Conservation (phyloP, 2,113 vertebrate species). For the Theristicus caerulescens region DNA sequence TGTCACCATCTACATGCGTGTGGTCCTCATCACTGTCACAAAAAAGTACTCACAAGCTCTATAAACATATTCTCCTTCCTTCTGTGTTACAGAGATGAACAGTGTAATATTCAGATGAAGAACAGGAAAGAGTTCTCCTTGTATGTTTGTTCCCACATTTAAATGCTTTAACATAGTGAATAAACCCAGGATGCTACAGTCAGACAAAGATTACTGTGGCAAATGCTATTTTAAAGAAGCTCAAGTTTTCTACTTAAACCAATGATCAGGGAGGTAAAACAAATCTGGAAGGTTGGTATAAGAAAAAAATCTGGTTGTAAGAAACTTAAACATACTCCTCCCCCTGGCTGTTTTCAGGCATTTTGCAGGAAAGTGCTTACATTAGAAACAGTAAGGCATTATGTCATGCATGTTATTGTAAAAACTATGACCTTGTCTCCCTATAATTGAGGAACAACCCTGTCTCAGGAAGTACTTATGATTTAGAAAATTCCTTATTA, state of each 20-base stretch:
- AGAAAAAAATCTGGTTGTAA: not conserved
- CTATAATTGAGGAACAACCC: not conserved
- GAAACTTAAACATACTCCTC: not conserved
- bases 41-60: not conserved
- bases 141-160: not conserved
- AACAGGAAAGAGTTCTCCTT: not conserved
- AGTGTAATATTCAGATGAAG: not conserved
- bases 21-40: not conserved
- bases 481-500: not conserved
- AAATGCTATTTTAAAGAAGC: not conserved
- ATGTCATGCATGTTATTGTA: not conserved
- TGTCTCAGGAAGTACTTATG: not conserved
- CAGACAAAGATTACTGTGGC: not conserved
- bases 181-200: not conserved
- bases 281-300: not conserved
- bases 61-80: not conserved
- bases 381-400: not conserved
- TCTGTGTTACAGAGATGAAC: not conserved
- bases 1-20: not conserved
- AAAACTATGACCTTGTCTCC: not conserved
- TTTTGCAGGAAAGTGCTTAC: not conserved
- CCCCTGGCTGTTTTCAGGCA: not conserved
- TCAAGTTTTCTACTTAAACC: not conserved
- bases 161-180: not conserved
- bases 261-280: not conserved